These are phyloP conservation scores for Aeoliscus strigatus DNA, from an alignment of 2,797 vertebrate genomes.

Conservation along the genomic window DNA sequence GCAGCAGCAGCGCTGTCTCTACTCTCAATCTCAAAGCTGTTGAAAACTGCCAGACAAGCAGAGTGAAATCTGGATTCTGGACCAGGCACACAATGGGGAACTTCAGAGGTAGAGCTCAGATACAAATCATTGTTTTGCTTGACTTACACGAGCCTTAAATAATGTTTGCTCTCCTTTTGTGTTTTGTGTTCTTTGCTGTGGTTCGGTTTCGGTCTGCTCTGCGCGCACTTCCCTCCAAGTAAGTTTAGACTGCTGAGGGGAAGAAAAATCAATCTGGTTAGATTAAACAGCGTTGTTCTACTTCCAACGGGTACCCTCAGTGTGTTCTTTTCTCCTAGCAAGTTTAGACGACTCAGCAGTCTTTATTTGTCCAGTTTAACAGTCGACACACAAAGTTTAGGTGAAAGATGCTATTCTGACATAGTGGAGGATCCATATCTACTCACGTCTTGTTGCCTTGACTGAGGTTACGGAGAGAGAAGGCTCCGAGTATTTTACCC, in stretches of 20 bases:
- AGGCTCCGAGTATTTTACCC: slow-evolving; percentile 11
- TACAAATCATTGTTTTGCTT: slow-evolving; percentile 20
- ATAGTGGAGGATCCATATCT: background rate
- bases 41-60: slow-evolving; percentile 16
- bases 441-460: slow-evolving; percentile 10
- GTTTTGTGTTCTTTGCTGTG: slow-evolving; percentile 35
- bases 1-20: slow-evolving; percentile 24
- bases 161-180: slow-evolving; percentile 11
- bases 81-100: slow-evolving; percentile 54
- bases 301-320: too few relatives aligned
- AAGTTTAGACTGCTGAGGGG: slow-evolving; percentile 26
- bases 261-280: slow-evolving; percentile 17
- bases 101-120: slow-evolving; percentile 57
- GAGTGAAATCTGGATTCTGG: slow-evolving; percentile 26
- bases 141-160: slow-evolving; percentile 17
- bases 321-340: too few relatives aligned
- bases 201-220: too few relatives aligned
- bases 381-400: too few relatives aligned
- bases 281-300: slow-evolving; percentile 31
- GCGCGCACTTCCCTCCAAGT: slow-evolving; percentile 25
- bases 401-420: too few relatives aligned
- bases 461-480: slow-evolving; percentile 3
- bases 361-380: too few relatives aligned
- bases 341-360: too few relatives aligned
- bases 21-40: slow-evolving; percentile 22